Conservation (phyloP, 1,140 invertebrate genomes). For the Ditylenchus dipsaci region DNA sequence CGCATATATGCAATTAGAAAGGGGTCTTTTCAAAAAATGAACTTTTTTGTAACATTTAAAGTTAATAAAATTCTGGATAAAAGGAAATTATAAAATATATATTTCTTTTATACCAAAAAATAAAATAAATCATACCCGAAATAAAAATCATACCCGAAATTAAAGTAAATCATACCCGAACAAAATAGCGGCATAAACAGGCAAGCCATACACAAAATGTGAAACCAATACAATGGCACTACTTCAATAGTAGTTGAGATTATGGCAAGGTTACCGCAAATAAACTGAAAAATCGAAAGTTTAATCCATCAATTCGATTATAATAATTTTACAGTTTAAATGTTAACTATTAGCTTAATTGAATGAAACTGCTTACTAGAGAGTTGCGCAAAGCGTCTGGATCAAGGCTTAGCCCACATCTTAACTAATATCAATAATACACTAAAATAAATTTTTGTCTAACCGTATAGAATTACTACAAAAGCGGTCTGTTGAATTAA, state of each 20-base stretch:
- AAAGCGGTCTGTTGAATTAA: slow-evolving; percentile 42
- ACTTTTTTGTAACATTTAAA: too few species aligned
- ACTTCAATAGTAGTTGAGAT: slow-evolving; percentile 67
- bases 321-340: too few species aligned
- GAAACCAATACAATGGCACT: slow-evolving; percentile 67
- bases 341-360: too few species aligned
- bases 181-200: slow-evolving; percentile 65
- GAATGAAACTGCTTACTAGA: slow-evolving; percentile 59
- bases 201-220: slow-evolving; percentile 73
- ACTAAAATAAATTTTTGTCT: neutral
- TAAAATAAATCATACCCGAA: too few species aligned
- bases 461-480: slow-evolving; percentile 75
- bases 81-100: too few species aligned
- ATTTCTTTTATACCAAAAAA: too few species aligned
- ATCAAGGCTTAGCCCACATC: slow-evolving; percentile 79
- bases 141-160: too few species aligned
- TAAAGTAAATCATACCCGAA: slow-evolving; percentile 36
- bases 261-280: slow-evolving; percentile 36
- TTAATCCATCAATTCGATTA: neutral
- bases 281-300: slow-evolving; percentile 8
- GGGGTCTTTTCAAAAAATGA: too few species aligned
- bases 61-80: too few species aligned
- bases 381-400: slow-evolving; percentile 69
- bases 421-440: neutral
- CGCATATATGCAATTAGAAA: too few species aligned